Conservation (phyloP, 2,888 invertebrate genomes). For the Miltochrista miniata region DNA sequence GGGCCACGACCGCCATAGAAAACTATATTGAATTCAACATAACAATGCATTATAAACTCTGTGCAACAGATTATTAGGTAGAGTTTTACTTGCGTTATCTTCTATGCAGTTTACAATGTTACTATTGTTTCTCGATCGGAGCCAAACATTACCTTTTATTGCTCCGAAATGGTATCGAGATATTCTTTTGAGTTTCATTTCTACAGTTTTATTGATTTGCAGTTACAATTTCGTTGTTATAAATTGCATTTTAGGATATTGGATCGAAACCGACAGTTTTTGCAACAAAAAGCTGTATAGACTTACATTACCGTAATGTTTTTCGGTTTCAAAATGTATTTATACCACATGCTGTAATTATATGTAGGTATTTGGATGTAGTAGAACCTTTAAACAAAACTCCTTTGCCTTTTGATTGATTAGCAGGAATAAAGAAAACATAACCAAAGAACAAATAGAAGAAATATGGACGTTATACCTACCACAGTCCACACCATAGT, state of each 20-base stretch:
- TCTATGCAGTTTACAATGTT: constrained; percentile 45
- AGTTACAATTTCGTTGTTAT: constrained; percentile 39
- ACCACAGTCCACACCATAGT: too few species aligned
- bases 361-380: too few species aligned
- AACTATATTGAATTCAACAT: constrained; percentile 28
- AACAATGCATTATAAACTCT: constrained; percentile 11
- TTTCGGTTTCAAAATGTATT: neutral
- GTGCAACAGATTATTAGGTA: neutral
- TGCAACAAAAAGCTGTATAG: too few species aligned
- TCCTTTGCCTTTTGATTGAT: too few species aligned
- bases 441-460: too few species aligned
- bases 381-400: too few species aligned
- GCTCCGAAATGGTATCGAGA: constrained; percentile 55
- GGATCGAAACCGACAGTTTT: constrained; percentile 13
- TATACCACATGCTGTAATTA: too few species aligned
- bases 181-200: constrained; percentile 56
- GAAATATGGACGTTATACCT: too few species aligned
- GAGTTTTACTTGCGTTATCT: neutral
- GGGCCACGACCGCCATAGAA: constrained; percentile 40
- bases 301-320: neutral
- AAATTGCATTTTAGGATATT: constrained; percentile 33
- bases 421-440: too few species aligned
- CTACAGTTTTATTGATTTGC: constrained; percentile 49
- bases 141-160: constrained; percentile 70
- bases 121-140: constrained; percentile 69